Evolutionary conservation across 2,113 vertebrate species (phyloP).

Genomic region (Brienomyrus brachyistius): DNA sequence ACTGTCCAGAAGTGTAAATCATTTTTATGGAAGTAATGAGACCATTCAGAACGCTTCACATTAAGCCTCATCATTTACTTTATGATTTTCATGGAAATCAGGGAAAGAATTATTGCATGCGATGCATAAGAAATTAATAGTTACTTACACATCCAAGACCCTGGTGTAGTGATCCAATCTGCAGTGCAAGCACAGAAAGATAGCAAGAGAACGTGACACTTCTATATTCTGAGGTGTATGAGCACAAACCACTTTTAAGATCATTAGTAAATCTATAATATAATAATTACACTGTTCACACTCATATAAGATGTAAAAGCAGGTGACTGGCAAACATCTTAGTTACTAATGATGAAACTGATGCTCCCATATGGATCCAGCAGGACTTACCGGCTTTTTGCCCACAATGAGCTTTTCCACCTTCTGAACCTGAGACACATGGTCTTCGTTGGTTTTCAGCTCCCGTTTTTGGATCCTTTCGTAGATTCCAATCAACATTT

Average conservation of each 20-base stretch:
- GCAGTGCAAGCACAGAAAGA: conserved; percentile 25
- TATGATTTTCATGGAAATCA: not conserved
- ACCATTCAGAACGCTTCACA: not conserved
- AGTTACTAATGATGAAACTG: not conserved
- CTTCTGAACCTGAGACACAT: conserved; percentile 96
- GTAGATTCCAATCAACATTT: conserved; percentile 90
- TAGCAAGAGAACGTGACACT: not conserved
- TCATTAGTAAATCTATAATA: not conserved
- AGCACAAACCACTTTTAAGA: not conserved
- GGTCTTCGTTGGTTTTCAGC: conserved; percentile 94
- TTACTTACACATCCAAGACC: conserved; percentile 96
- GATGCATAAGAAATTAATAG: conserved; percentile 13
- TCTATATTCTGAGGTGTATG: not conserved
- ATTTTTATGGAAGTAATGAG: not conserved
- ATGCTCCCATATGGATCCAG: not conserved
- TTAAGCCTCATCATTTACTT: not conserved
- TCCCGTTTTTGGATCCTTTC: conserved; percentile 95
- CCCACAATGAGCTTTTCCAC: conserved; percentile 97
- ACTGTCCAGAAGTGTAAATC: conserved; percentile 24
- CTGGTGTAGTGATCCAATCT: conserved; percentile 95
- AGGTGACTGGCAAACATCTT: not conserved
- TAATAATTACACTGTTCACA: not conserved
- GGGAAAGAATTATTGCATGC: not conserved
- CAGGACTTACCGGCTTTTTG: conserved; percentile 84
- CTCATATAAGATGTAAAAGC: not conserved